Percentiles rank a stretch among this genome's conserved stretches.
phyloP scores from a whole-genome alignment of 2,113 vertebrate species.

The Cavia porcellus region DNA sequence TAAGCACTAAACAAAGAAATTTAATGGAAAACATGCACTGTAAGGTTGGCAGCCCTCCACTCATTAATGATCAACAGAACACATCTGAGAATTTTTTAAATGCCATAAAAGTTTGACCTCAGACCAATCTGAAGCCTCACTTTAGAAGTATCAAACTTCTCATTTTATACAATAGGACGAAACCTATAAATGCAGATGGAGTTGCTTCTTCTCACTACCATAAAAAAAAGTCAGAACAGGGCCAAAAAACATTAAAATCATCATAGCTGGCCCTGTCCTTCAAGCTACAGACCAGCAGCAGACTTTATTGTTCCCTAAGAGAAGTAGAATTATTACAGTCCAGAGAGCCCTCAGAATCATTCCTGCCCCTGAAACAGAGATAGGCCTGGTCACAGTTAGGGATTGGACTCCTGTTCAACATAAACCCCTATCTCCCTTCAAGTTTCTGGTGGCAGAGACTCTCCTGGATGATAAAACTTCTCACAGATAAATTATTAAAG shows the following conservation, averaged over 20 bases:
- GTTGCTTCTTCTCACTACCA: constrained; percentile 50
- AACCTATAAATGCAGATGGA: constrained; percentile 69
- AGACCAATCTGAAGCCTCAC: background rate
- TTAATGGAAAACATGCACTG: background rate
- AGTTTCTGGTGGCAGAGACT: background rate
- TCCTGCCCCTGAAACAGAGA: constrained; percentile 1
- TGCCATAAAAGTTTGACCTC: constrained; percentile 8
- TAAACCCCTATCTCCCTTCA: background rate
- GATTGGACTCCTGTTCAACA: background rate
- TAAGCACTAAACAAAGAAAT: background rate
- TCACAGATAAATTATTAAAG: background rate
- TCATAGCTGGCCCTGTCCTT: constrained; percentile 2
- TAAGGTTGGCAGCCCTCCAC: background rate
- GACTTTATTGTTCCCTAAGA: constrained; percentile 51
- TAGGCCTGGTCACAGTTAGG: constrained; percentile 37
- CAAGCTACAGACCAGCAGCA: background rate
- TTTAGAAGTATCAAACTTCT: constrained; percentile 37
- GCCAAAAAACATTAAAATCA: constrained; percentile 8
- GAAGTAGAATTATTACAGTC: background rate
- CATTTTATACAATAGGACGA: constrained; percentile 32
- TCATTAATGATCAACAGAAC: background rate
- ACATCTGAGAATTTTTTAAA: background rate
- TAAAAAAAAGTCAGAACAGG: constrained; percentile 48
- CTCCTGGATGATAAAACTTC: constrained; percentile 10
- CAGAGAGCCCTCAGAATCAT: background rate